A percentile compares a stretch with the other conserved stretches of the same genome.
phyloP scores from a whole-genome alignment of 2,113 vertebrate genomes.

The Petrocephalus microphthalmus region DNA sequence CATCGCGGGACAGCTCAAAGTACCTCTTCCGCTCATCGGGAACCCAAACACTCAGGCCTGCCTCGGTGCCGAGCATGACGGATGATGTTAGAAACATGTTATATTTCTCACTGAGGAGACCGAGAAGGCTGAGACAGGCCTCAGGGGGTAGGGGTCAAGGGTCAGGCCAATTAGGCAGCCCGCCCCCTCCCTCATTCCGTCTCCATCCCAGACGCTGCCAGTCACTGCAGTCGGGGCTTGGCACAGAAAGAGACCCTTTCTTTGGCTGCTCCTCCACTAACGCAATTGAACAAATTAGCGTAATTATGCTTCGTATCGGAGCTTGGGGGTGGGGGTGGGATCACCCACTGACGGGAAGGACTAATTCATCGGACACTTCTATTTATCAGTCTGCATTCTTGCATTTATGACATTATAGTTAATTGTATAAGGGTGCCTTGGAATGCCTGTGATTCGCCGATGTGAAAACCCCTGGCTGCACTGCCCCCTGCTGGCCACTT shows the following conservation, averaged over 20 bases:
- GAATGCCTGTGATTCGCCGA: constrained; percentile 65
- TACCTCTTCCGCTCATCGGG: not conserved
- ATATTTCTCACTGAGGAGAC: not conserved
- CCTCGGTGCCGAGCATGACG: not conserved
- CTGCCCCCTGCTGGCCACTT: not conserved
- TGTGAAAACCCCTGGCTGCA: constrained; percentile 37
- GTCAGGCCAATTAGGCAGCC: not conserved
- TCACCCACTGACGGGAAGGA: constrained; percentile 63
- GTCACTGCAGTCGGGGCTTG: not conserved
- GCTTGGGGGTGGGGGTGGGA: constrained; percentile 45
- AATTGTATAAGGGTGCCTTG: constrained; percentile 59
- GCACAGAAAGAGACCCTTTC: constrained; percentile 56
- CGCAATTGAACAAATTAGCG: constrained; percentile 64
- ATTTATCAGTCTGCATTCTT: constrained; percentile 65
- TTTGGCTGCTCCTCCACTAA: constrained; percentile 50
- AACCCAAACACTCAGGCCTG: not conserved
- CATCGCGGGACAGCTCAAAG: not conserved
- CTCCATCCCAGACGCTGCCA: not conserved
- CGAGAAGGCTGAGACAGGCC: not conserved
- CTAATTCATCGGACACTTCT: constrained; percentile 58
- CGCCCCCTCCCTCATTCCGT: not conserved
- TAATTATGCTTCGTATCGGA: constrained; percentile 63
- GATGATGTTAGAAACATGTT: not conserved
- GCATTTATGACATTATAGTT: constrained; percentile 67
- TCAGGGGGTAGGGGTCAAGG: not conserved